A percentile compares a stretch with the other conserved stretches of the same genome.
phyloP scores from a whole-genome alignment of 2,888 invertebrate genomes.

The Pycnomerus fuliginosus region DNA sequence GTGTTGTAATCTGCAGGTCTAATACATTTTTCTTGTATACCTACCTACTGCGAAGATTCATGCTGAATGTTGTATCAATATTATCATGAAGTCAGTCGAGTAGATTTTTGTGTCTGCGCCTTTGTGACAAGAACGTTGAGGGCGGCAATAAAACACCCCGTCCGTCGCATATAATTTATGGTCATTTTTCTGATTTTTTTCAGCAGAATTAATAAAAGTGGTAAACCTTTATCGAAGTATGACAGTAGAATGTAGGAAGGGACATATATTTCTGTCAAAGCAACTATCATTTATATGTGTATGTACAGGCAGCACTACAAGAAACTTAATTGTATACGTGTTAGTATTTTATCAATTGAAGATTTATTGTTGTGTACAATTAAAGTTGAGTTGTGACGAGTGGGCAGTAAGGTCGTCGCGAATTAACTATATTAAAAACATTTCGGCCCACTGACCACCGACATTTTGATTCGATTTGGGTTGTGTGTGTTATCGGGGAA shows the following conservation, averaged over 20 bases:
- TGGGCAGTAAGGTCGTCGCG: constrained; percentile 39
- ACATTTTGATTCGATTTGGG: no score
- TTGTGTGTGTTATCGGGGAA: no score
- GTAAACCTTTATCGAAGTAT: constrained; percentile 26
- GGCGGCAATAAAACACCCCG: no score
- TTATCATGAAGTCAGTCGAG: no score
- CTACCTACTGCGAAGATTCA: no score
- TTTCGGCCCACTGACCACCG: constrained; percentile 14
- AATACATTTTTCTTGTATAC: no score
- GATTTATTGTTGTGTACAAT: constrained; percentile 42
- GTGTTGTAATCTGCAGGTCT: no score
- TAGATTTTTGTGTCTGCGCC: no score
- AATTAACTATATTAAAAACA: constrained; percentile 30
- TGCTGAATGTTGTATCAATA: no score
- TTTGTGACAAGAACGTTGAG: no score
- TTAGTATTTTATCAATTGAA: constrained; percentile 42
- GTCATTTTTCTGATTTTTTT: no score
- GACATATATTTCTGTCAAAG: constrained; percentile 40
- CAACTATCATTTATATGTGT: constrained; percentile 39
- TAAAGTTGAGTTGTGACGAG: constrained; percentile 35
- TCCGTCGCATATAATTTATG: no score
- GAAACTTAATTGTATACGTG: constrained; percentile 42
- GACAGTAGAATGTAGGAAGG: constrained; percentile 36
- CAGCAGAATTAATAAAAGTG: constrained; percentile 8
- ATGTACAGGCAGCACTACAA: constrained; percentile 38